Conservation (phyloP, 2,797 vertebrate genomes). For the Characodon lateralis region DNA sequence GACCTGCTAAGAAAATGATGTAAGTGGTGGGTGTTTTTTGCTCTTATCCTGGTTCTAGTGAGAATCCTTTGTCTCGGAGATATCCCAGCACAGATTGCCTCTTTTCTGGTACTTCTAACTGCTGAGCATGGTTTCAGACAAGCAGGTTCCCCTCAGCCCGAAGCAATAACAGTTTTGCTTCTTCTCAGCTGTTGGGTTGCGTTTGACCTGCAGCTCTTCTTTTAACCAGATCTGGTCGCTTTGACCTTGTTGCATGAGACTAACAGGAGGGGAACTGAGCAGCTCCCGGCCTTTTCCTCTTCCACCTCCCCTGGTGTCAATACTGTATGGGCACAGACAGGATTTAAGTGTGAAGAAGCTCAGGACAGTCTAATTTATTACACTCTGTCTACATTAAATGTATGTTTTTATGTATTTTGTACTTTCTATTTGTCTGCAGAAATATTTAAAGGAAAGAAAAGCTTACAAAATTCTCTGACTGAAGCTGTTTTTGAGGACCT, state of each 20-base stretch:
- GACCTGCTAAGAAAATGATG: neutral
- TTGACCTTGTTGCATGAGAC: conserved; percentile 34
- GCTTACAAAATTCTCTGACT: neutral
- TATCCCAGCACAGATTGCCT: too few species aligned
- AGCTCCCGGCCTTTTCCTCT: conserved; percentile 10
- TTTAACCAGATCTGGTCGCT: conserved; percentile 32
- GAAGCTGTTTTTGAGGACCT: neutral
- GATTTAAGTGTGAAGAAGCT: conserved; percentile 9
- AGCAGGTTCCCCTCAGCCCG: neutral
- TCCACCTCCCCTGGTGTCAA: conserved; percentile 5
- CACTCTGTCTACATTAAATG: neutral
- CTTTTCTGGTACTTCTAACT: neutral
- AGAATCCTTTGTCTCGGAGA: neutral
- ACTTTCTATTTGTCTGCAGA: neutral
- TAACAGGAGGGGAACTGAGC: conserved; percentile 35
- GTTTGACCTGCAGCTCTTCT: conserved; percentile 19
- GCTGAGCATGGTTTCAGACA: neutral
- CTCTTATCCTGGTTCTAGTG: neutral
- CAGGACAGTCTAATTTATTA: neutral
- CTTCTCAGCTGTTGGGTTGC: conserved; percentile 7
- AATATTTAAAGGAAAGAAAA: neutral
- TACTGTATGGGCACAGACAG: conserved; percentile 9
- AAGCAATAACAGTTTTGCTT: neutral
- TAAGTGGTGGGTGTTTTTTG: too few species aligned
- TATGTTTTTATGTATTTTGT: too few species aligned